Conservation (phyloP, 92 coral and sea anemone genomes). For the Umimayanthus kanabou region DNA sequence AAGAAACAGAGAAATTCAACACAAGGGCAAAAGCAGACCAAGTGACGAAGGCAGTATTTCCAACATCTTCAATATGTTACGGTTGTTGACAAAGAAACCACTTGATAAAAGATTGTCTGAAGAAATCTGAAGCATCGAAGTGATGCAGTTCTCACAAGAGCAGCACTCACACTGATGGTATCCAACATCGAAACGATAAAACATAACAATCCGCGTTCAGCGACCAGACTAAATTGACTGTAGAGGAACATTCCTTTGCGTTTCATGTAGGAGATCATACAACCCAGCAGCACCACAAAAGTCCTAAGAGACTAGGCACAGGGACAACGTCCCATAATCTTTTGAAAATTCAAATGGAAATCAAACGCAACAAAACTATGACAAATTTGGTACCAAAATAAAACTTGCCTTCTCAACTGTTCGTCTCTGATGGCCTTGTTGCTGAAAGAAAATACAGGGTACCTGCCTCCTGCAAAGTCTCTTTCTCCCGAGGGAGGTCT, state of each 20-base stretch:
- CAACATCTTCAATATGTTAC: slow-evolving; percentile 9
- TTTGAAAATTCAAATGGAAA: no score
- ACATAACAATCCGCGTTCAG: slow-evolving; percentile 27
- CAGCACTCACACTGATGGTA: slow-evolving; percentile 33
- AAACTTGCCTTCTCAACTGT: no score
- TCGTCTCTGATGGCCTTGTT: no score
- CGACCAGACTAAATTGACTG: background rate
- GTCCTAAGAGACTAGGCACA: background rate
- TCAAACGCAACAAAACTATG: no score
- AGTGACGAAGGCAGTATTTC: slow-evolving; percentile 21
- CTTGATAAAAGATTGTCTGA: slow-evolving; percentile 28
- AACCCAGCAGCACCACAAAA: background rate
- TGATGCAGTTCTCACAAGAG: slow-evolving; percentile 44
- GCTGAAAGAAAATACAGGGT: no score
- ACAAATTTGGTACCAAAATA: no score
- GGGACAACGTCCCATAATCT: no score
- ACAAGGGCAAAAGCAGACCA: slow-evolving; percentile 28
- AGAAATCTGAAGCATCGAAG: slow-evolving; percentile 4
- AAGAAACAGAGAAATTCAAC: slow-evolving; percentile 34
- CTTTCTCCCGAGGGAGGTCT: no score
- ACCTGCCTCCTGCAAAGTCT: no score
- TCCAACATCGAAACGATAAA: slow-evolving; percentile 25
- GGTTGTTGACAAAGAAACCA: slow-evolving; percentile 40
- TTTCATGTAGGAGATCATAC: slow-evolving; percentile 36
- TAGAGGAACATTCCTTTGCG: slow-evolving; percentile 43